Evolutionary conservation across 2,797 vertebrate genomes (phyloP).

Genomic region (Lagorchestes hirsutus): DNA sequence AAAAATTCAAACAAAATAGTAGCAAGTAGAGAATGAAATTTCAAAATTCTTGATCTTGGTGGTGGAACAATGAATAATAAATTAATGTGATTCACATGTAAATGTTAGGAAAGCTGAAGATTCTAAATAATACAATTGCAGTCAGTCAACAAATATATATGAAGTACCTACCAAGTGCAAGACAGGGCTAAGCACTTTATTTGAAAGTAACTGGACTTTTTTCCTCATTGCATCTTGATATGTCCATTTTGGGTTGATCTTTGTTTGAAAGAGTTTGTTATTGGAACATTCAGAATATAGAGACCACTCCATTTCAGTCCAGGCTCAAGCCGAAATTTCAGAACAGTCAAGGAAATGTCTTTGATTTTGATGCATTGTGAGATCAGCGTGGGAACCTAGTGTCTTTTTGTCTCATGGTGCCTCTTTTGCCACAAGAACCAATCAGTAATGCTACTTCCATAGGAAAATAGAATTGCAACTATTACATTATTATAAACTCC

Average conservation of each 20-base stretch:
- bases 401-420: conserved; percentile 1
- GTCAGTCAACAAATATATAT: background rate
- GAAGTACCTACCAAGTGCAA: background rate
- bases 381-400: background rate
- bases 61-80: background rate
- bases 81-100: conserved; percentile 19
- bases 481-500: background rate
- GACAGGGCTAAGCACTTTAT: background rate
- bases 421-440: conserved; percentile 42
- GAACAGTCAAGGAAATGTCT: conserved; percentile 28
- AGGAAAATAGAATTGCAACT: background rate
- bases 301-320: conserved; percentile 29
- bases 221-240: conserved; percentile 46
- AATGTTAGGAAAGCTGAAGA: background rate
- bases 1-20: background rate
- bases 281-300: conserved; percentile 12
- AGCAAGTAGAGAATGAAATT: background rate
- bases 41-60: background rate
- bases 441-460: background rate
- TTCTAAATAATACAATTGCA: conserved; percentile 17
- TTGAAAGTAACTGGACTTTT: conserved; percentile 21
- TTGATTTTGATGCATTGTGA: background rate
- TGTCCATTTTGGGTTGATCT: conserved; percentile 5
- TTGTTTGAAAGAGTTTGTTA: conserved; percentile 10
- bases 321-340: background rate